Conservation (phyloP, 2,113 vertebrate genomes). For the Hucho hucho region DNA sequence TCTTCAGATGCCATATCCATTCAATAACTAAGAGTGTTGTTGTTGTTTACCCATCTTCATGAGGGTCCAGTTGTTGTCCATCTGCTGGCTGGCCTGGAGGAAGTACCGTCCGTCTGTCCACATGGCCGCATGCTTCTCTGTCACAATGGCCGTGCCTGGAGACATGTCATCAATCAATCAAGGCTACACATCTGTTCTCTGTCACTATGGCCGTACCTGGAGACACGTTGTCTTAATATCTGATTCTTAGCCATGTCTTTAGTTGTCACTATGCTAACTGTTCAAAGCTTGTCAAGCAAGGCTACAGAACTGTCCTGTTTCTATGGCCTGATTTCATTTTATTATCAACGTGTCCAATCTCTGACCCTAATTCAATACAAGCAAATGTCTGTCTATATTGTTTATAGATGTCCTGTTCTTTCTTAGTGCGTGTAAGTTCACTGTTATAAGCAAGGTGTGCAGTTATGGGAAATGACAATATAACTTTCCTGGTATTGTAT, state of each 20-base stretch:
- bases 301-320: too few relatives aligned
- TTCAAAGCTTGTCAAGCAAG: too few relatives aligned
- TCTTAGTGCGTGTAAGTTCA: not conserved
- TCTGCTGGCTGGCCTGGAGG: constrained; percentile 94
- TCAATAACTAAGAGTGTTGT: not conserved
- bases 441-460: not conserved
- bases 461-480: too few relatives aligned
- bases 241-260: too few relatives aligned
- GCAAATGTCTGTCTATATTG: not conserved
- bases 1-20: too few relatives aligned
- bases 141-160: constrained; percentile 92
- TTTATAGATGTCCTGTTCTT: not conserved
- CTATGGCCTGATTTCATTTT: not conserved
- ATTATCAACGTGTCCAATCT: not conserved
- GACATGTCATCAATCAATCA: not conserved
- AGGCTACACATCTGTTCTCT: too few relatives aligned
- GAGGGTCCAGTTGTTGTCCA: constrained; percentile 97
- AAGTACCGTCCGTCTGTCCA: constrained; percentile 99
- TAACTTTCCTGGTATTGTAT: too few relatives aligned
- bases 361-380: not conserved
- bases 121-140: constrained; percentile 92
- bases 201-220: too few relatives aligned
- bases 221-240: too few relatives aligned
- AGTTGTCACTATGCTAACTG: too few relatives aligned
- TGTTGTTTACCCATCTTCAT: constrained; percentile 94